Percentiles rank a stretch among this genome's conserved stretches.
Conservation (phyloP, 2,113 vertebrate species). For the Clarias magur region DNA sequence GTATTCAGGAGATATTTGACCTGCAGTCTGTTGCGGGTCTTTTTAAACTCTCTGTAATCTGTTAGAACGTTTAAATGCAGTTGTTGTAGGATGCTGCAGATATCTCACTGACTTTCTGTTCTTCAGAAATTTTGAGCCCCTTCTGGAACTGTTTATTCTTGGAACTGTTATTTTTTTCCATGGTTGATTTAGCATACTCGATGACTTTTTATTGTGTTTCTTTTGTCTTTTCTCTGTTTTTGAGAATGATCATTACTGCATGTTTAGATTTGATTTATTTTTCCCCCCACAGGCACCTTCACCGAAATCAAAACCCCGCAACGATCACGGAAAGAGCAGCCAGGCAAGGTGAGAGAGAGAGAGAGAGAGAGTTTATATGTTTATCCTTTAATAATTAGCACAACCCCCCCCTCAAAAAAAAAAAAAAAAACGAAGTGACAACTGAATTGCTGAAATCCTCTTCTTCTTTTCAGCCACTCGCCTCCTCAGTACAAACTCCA, state of each 20-base stretch:
- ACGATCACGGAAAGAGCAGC: conserved; percentile 52
- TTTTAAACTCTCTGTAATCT: background rate
- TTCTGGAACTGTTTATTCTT: background rate
- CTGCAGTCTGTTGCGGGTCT: background rate
- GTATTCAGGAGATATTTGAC: background rate
- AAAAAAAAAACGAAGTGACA: too few relatives aligned
- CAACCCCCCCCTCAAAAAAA: too few relatives aligned
- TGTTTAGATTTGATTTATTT: background rate
- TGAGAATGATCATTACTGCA: background rate
- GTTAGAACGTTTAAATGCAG: background rate
- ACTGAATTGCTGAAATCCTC: background rate
- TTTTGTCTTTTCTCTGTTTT: background rate
- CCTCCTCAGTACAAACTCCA: conserved; percentile 75
- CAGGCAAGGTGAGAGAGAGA: conserved; percentile 4
- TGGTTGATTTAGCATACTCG: background rate
- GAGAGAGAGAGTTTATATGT: too few relatives aligned
- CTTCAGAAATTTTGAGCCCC: background rate
- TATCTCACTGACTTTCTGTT: background rate
- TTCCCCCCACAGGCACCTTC: conserved; percentile 58
- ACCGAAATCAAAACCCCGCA: conserved; percentile 67
- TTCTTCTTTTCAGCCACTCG: conserved; percentile 55
- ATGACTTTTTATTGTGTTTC: background rate
- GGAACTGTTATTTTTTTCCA: background rate
- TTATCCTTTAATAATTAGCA: too few relatives aligned
- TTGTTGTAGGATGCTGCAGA: background rate